These are phyloP conservation scores for Pyxicephalus adspersus DNA, from an alignment of 2,113 vertebrate species.

Conservation along the genomic window DNA sequence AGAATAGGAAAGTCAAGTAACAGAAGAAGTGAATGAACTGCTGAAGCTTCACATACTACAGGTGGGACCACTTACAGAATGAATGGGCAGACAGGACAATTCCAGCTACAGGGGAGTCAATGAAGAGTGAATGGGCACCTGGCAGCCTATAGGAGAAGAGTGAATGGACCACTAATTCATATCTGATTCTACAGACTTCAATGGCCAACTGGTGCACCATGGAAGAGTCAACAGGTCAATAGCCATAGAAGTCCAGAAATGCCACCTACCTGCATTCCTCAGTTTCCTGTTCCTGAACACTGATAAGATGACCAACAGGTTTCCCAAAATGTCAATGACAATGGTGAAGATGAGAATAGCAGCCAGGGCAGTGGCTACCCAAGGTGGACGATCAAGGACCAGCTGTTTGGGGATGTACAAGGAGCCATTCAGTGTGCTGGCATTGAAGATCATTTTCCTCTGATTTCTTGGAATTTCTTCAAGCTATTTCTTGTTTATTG, in stretches of 20 bases:
- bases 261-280: slow-evolving; percentile 81
- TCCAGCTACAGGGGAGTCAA: too few relatives aligned
- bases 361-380: slow-evolving; percentile 85
- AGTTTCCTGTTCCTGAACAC: slow-evolving; percentile 94
- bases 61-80: too few relatives aligned
- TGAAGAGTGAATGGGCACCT: too few relatives aligned
- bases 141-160: too few relatives aligned
- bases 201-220: too few relatives aligned
- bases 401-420: slow-evolving; percentile 65
- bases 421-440: slow-evolving; percentile 80
- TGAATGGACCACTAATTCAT: too few relatives aligned
- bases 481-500: not conserved
- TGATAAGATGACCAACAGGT: slow-evolving; percentile 91
- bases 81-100: too few relatives aligned
- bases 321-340: slow-evolving; percentile 90
- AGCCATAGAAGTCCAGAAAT: not conserved
- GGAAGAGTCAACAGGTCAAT: not conserved
- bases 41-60: too few relatives aligned
- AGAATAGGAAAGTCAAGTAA: too few relatives aligned
- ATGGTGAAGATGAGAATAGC: slow-evolving; percentile 91
- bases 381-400: slow-evolving; percentile 75
- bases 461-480: not conserved
- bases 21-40: too few relatives aligned
- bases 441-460: slow-evolving; percentile 77
- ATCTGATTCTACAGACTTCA: too few relatives aligned